Conservation (phyloP, 2,797 vertebrate species). For the Microctenopoma stevenorrisi region DNA sequence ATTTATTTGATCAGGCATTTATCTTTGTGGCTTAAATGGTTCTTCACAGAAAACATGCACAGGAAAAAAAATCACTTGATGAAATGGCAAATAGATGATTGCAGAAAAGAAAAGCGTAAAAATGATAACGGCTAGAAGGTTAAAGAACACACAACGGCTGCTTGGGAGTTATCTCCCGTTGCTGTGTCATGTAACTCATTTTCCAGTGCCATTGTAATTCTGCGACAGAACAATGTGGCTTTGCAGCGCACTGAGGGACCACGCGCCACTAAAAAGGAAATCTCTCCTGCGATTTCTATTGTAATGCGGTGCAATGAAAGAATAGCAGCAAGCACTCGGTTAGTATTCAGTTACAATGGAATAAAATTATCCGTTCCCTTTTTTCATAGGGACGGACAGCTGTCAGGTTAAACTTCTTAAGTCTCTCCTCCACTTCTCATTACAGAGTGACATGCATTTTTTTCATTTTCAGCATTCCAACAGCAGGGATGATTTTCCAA, state of each 20-base stretch:
- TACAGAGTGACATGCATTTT: background rate
- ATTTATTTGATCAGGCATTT: background rate
- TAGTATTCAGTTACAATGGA: slow-evolving; percentile 26
- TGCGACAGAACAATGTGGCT: slow-evolving; percentile 26
- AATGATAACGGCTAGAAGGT: background rate
- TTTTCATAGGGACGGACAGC: background rate
- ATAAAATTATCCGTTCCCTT: slow-evolving; percentile 13
- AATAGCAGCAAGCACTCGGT: slow-evolving; percentile 24
- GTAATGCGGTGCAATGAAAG: slow-evolving; percentile 26
- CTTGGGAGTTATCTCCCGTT: slow-evolving; percentile 28
- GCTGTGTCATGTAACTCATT: slow-evolving; percentile 42
- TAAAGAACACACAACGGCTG: background rate
- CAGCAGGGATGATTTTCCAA: slow-evolving; percentile 13
- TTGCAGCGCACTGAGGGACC: slow-evolving; percentile 16
- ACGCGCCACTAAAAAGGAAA: slow-evolving; percentile 23
- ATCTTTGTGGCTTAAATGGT: background rate
- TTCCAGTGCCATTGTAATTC: slow-evolving; percentile 27
- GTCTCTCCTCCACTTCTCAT: background rate
- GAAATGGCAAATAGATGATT: slow-evolving; percentile 1
- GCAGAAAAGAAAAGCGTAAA: background rate
- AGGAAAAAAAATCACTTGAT: background rate
- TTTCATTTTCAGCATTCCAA: slow-evolving; percentile 6
- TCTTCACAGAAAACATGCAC: background rate
- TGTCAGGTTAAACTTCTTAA: slow-evolving; percentile 24
- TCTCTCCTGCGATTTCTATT: slow-evolving; percentile 18